A percentile compares a stretch with the other conserved stretches of the same genome.
Conservation (phyloP, 1,140 invertebrate species). For the Platyscapa corneri region DNA sequence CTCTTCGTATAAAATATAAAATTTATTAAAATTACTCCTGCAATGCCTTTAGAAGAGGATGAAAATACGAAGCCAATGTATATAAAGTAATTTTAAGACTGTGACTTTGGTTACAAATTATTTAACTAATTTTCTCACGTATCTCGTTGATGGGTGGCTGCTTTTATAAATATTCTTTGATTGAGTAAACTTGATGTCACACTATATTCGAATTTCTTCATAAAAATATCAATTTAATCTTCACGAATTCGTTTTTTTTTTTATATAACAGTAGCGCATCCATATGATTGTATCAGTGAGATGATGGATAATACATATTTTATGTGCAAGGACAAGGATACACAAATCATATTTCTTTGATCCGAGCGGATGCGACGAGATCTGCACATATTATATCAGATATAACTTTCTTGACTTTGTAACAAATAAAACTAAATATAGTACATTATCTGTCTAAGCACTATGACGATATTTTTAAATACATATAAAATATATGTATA, state of each 20-base stretch:
- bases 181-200: neutral
- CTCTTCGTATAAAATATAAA: no score
- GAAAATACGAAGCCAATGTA: no score
- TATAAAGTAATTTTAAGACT: neutral
- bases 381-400: neutral
- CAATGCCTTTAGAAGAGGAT: no score
- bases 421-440: neutral
- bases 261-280: neutral
- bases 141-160: neutral
- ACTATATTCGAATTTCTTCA: neutral
- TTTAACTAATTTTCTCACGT: neutral
- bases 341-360: constrained; percentile 3
- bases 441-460: no score
- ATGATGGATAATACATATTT: neutral
- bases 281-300: neutral
- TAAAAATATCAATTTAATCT: neutral
- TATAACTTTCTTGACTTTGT: neutral
- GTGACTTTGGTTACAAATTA: neutral
- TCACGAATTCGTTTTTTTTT: constrained; percentile 1
- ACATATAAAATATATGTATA: no score
- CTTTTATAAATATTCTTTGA: neutral
- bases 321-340: neutral
- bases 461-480: no score
- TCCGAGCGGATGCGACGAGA: neutral
- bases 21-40: no score